These are phyloP conservation scores for Entelurus aequoreus DNA, from an alignment of 2,113 vertebrate genomes.

Conservation along the genomic window DNA sequence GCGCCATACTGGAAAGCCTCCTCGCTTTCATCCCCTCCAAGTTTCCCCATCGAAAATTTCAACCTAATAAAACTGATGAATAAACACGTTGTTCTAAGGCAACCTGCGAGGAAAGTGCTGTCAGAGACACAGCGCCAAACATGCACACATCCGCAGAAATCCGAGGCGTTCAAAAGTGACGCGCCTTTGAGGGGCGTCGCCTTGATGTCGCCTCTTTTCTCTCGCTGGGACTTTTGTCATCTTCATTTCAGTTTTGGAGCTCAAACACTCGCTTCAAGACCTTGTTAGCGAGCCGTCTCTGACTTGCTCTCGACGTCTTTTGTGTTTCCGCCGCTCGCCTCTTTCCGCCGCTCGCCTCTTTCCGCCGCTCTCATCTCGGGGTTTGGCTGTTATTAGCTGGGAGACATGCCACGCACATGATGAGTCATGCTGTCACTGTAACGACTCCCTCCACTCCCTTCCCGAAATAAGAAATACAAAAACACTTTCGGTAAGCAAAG, in stretches of 20 bases:
- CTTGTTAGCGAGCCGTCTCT: slow-evolving; percentile 34
- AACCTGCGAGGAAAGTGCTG: slow-evolving; percentile 33
- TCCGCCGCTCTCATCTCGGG: slow-evolving; percentile 27
- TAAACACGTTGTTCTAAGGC: slow-evolving; percentile 39
- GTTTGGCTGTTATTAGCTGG: slow-evolving; percentile 53
- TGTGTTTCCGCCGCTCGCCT: background rate
- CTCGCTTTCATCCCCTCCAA: background rate
- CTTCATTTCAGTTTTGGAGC: slow-evolving; percentile 34
- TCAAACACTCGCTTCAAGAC: slow-evolving; percentile 46
- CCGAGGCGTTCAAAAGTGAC: slow-evolving; percentile 14
- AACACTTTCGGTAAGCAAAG: slow-evolving; percentile 5
- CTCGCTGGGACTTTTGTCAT: slow-evolving; percentile 45
- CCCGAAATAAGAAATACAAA: background rate
- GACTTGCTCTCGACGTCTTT: slow-evolving; percentile 4
- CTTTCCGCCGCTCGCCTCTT: background rate
- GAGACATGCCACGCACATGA: slow-evolving; percentile 33
- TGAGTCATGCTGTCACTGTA: slow-evolving; percentile 53
- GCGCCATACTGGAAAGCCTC: background rate
- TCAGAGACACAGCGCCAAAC: slow-evolving; percentile 36
- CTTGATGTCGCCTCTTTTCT: slow-evolving; percentile 33
- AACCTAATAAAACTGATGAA: slow-evolving; percentile 50
- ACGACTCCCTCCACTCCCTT: background rate
- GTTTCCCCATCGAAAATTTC: slow-evolving; percentile 12
- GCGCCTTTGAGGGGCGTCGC: slow-evolving; percentile 11
- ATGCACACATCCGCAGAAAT: slow-evolving; percentile 4